Conservation (phyloP, 2,113 vertebrate species). For the Phocoena phocoena region DNA sequence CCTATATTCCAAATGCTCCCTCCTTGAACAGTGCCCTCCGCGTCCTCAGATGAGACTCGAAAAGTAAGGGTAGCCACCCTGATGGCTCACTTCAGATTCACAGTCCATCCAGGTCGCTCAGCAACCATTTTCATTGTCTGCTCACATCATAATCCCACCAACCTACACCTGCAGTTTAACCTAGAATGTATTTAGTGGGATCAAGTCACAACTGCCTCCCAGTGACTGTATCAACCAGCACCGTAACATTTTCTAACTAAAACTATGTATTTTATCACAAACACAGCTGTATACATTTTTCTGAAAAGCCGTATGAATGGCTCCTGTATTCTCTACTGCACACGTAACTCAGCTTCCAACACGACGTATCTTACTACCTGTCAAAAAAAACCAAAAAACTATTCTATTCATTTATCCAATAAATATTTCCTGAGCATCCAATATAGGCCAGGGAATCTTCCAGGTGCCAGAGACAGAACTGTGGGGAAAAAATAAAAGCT, state of each 20-base stretch:
- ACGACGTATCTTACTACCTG: background rate
- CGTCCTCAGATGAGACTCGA: background rate
- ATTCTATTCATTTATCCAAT: background rate
- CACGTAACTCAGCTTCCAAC: background rate
- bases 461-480: background rate
- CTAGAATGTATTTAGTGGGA: background rate
- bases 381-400: background rate
- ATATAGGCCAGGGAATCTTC: background rate
- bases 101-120: background rate
- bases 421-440: background rate
- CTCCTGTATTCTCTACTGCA: background rate
- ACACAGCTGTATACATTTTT: background rate
- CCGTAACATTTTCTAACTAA: background rate
- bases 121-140: background rate
- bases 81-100: background rate
- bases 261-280: background rate
- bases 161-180: background rate
- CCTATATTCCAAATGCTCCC: rapidly evolving
- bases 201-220: background rate
- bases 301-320: background rate
- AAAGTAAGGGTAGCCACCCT: background rate
- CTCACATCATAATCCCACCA: background rate
- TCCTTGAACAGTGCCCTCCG: background rate
- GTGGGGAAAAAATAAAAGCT: background rate
- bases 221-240: background rate